These are phyloP conservation scores for Peromyscus melanophrys DNA, from an alignment of 2,797 vertebrate species.

Conservation along the genomic window DNA sequence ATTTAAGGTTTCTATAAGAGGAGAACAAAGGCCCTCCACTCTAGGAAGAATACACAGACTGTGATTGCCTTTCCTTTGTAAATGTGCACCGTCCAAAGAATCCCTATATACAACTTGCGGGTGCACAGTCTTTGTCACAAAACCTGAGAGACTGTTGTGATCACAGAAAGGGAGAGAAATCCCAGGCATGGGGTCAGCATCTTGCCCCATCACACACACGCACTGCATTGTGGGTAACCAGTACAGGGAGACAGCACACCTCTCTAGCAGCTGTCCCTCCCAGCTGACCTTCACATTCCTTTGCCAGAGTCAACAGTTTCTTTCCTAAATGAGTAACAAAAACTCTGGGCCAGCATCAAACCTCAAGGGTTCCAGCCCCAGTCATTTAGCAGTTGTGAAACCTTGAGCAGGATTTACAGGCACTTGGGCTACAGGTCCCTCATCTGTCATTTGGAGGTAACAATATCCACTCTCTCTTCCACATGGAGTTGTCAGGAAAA, in stretches of 20 bases:
- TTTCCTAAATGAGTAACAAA: slow-evolving; percentile 70
- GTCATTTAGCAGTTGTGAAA: slow-evolving; percentile 47
- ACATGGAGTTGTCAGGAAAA: slow-evolving; percentile 49
- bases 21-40: background rate
- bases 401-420: background rate
- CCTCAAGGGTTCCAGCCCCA: background rate
- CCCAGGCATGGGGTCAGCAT: background rate
- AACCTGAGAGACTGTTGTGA: background rate
- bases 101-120: background rate
- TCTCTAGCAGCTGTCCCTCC: background rate
- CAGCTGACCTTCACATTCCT: slow-evolving; percentile 5
- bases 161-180: background rate
- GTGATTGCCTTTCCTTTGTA: background rate
- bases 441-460: slow-evolving; percentile 37
- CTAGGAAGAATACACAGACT: background rate
- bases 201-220: background rate
- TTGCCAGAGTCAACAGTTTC: slow-evolving; percentile 58
- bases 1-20: background rate
- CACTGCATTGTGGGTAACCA: background rate
- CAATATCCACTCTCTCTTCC: slow-evolving; percentile 21
- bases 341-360: background rate
- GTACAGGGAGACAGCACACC: background rate
- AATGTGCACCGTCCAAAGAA: background rate
- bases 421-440: slow-evolving; percentile 3
- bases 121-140: background rate